Evolutionary conservation across 2,113 vertebrate species (phyloP).

Genomic region (human): GRCh38 chrX:129466001-129466500

Average conservation of each 20-base stretch:
- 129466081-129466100: neutral
- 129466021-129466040: slow-evolving; percentile 16
- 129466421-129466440: too few relatives aligned
- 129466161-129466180: slow-evolving; percentile 2
- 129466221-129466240: slow-evolving; percentile 23
- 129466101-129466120: slow-evolving; percentile 14
- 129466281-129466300: neutral
- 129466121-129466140: slow-evolving; percentile 20
- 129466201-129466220: slow-evolving; percentile 41
- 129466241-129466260: slow-evolving; percentile 18
- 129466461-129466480: too few relatives aligned
- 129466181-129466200: neutral
- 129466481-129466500: too few relatives aligned
- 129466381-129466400: too few relatives aligned
- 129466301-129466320: slow-evolving; percentile 1
- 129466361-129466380: neutral
- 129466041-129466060: neutral
- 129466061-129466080: slow-evolving; percentile 28
- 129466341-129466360: neutral
- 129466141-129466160: slow-evolving; percentile 34
- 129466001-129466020: slow-evolving; percentile 43
- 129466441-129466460: too few relatives aligned
- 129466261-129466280: slow-evolving; percentile 16
- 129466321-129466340: neutral
- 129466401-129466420: too few relatives aligned